A percentile compares a stretch with the other conserved stretches of the same genome.
phyloP scores from a whole-genome alignment of 2,888 invertebrate species.

The Philhelius pedissequus region DNA sequence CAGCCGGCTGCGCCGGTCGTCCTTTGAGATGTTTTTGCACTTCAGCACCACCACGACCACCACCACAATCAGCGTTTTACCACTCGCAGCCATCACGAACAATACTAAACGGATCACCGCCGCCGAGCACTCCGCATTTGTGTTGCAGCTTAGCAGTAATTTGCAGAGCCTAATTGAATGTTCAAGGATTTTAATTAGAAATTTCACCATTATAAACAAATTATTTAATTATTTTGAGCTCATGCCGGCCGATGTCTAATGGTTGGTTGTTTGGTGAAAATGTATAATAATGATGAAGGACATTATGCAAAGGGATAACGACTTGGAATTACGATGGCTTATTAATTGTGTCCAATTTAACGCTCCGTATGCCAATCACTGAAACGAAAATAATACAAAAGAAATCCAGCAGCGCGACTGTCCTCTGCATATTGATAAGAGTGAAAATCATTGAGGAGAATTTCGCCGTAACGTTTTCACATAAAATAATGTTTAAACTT shows the following conservation, averaged over 20 bases:
- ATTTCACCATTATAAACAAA: conserved; percentile 54
- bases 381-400: not conserved
- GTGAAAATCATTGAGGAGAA: not conserved
- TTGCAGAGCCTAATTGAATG: conserved; percentile 26
- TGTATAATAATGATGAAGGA: not conserved
- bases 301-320: conserved; percentile 9
- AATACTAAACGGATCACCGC: not conserved
- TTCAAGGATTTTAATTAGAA: conserved; percentile 51
- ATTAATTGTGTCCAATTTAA: conserved; percentile 39
- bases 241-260: not conserved
- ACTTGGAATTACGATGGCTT: conserved; percentile 5
- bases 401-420: not conserved
- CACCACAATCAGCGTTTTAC: not conserved
- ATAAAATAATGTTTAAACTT: too few relatives aligned
- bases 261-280: not conserved
- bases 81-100: not conserved
- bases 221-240: conserved; percentile 39
- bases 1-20: too few relatives aligned
- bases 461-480: too few relatives aligned
- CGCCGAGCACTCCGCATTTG: not conserved
- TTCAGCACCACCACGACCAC: not conserved
- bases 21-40: conserved; percentile 28
- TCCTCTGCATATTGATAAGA: conserved; percentile 5
- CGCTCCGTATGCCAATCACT: not conserved
- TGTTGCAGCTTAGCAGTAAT: conserved; percentile 5